Percentiles rank a stretch among this genome's conserved stretches.
Conservation (phyloP, 2,797 vertebrate species). For the Tympanoctomys barrerae region DNA sequence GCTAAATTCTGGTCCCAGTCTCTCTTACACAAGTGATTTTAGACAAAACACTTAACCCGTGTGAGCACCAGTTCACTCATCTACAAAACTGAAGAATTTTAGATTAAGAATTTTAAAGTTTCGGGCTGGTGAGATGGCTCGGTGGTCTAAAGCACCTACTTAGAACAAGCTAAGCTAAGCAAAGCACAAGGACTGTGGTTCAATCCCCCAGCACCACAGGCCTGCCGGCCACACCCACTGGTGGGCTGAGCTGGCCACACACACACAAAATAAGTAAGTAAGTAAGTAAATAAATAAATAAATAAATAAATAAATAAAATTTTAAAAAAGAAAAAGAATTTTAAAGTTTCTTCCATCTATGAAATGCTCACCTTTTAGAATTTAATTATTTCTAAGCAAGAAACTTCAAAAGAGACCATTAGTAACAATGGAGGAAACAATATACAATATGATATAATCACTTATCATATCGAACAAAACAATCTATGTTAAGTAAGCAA, state of each 20-base stretch:
- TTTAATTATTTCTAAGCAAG: constrained; percentile 51
- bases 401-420: neutral
- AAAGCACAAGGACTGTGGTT: too few species aligned
- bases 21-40: neutral
- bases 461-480: neutral
- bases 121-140: neutral
- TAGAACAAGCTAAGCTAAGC: too few species aligned
- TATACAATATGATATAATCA: constrained; percentile 32
- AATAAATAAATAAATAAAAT: too few species aligned
- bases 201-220: too few species aligned
- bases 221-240: too few species aligned
- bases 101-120: constrained; percentile 44
- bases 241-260: too few species aligned
- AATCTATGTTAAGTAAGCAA: neutral
- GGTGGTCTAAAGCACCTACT: too few species aligned
- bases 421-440: constrained; percentile 35
- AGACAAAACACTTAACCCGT: constrained; percentile 12
- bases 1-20: constrained; percentile 34
- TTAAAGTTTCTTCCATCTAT: constrained; percentile 48
- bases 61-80: neutral
- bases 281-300: too few species aligned
- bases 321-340: neutral
- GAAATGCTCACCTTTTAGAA: constrained; percentile 16
- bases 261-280: too few species aligned
- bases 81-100: constrained; percentile 34